Evolutionary conservation across 2,888 invertebrate species (phyloP).

Genomic region (Leptinotarsa rubiginosa): DNA sequence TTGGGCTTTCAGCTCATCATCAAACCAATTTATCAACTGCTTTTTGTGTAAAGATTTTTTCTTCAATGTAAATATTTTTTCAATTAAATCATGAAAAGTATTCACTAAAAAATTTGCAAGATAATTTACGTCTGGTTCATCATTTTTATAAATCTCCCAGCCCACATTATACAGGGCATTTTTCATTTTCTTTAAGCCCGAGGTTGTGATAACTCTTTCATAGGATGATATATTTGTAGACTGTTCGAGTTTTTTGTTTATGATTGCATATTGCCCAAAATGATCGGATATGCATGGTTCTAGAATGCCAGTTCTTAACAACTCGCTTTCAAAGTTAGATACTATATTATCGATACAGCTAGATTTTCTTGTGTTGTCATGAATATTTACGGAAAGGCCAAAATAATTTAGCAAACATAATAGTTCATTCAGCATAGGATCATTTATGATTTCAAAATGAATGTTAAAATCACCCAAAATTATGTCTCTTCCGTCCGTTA

Average conservation of each 20-base stretch:
- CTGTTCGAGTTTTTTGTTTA: background rate
- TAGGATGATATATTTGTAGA: background rate
- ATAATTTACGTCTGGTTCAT: background rate
- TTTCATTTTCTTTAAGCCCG: background rate
- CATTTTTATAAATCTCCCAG: background rate
- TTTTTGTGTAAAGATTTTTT: slow-evolving; percentile 1
- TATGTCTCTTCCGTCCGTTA: background rate
- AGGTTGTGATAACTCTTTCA: background rate
- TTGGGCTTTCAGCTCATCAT: too few species aligned
- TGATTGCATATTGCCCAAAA: slow-evolving; percentile 3
- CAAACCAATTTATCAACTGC: too few species aligned
- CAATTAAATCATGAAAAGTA: background rate
- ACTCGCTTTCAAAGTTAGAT: background rate
- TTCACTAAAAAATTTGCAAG: too few species aligned
- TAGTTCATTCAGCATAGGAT: slow-evolving; percentile 6
- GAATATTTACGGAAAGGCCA: background rate
- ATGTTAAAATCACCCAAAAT: too few species aligned
- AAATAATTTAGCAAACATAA: background rate
- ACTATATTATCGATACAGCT: background rate
- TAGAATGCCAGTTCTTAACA: slow-evolving; percentile 5
- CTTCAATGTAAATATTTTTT: background rate
- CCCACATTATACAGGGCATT: background rate
- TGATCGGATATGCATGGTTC: slow-evolving; percentile 12
- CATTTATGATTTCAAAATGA: too few species aligned
- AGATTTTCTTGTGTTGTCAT: background rate